These are phyloP conservation scores for Oostethus manadensis DNA, from an alignment of 2,113 vertebrate species.

Conservation along the genomic window DNA sequence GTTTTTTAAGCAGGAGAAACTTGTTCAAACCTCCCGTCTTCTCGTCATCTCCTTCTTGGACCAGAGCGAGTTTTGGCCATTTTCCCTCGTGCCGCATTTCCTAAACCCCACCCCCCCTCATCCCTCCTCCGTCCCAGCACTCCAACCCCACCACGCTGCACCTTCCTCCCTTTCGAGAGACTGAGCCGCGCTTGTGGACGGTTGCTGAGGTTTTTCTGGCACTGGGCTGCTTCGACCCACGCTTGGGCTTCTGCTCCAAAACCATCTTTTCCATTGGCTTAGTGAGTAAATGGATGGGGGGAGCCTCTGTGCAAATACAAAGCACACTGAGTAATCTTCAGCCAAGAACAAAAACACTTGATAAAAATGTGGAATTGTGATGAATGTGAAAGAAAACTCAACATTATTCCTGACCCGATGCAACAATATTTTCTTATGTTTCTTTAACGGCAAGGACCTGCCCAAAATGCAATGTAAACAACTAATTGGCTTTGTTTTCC, in stretches of 20 bases:
- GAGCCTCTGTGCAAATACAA: background rate
- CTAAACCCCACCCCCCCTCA: slow-evolving; percentile 28
- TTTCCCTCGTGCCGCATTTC: slow-evolving; percentile 60
- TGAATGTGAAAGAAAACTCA: too few relatives aligned
- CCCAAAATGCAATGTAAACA: too few relatives aligned
- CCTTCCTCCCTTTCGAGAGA: slow-evolving; percentile 48
- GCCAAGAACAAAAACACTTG: background rate
- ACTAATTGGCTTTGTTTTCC: too few relatives aligned
- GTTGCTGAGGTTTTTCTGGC: slow-evolving; percentile 57
- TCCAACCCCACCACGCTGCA: slow-evolving; percentile 16
- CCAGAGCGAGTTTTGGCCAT: slow-evolving; percentile 51
- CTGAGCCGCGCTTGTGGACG: slow-evolving; percentile 46
- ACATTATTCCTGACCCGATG: too few relatives aligned
- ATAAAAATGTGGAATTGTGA: too few relatives aligned
- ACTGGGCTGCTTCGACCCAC: slow-evolving; percentile 59
- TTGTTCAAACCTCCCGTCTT: slow-evolving; percentile 15
- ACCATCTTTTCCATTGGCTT: slow-evolving; percentile 54
- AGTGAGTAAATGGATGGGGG: slow-evolving; percentile 22
- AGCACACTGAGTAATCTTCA: background rate
- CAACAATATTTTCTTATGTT: too few relatives aligned
- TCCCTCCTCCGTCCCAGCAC: slow-evolving; percentile 11
- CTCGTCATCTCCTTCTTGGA: slow-evolving; percentile 20
- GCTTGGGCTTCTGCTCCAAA: slow-evolving; percentile 51
- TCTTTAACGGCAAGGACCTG: too few relatives aligned
- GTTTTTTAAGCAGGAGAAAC: slow-evolving; percentile 9